Evolutionary conservation across 2,888 invertebrate species (phyloP).

Genomic region (Drosophila nigricruria): DNA sequence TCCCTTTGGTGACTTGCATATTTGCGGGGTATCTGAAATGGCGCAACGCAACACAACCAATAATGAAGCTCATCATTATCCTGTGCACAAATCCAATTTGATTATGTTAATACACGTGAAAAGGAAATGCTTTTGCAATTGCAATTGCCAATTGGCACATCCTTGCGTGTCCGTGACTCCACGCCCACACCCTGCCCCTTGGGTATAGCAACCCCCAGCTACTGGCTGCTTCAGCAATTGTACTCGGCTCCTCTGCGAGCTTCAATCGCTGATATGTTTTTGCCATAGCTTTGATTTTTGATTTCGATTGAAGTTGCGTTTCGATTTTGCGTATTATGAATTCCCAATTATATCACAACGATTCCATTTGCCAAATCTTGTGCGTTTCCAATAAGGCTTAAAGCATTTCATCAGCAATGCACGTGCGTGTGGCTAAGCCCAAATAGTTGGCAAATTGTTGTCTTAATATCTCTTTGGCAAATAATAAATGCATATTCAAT

Average conservation of each 20-base stretch:
- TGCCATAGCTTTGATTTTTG: conserved; percentile 54
- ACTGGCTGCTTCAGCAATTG: conserved; percentile 14
- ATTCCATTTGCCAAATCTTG: not conserved
- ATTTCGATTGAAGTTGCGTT: conserved; percentile 54
- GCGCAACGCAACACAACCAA: conserved; percentile 67
- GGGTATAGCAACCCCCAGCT: not conserved
- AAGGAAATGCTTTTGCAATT: conserved; percentile 81
- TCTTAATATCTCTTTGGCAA: conserved; percentile 2
- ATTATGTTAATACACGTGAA: conserved; percentile 82
- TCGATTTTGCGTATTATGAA: conserved; percentile 54
- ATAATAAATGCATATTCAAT: conserved; percentile 11
- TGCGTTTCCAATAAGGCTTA: conserved; percentile 7
- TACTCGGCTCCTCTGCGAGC: conserved; percentile 27
- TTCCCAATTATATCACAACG: conserved; percentile 43
- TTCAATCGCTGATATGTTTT: conserved; percentile 49
- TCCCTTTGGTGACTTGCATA: not conserved
- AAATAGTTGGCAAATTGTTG: conserved; percentile 8
- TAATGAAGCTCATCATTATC: conserved; percentile 82
- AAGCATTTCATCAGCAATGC: not conserved
- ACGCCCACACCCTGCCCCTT: not conserved
- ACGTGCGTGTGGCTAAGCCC: not conserved
- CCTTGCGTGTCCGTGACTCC: conserved; percentile 52
- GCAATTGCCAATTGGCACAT: conserved; percentile 73
- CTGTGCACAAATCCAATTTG: conserved; percentile 82
- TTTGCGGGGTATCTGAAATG: conserved; percentile 39